These are phyloP conservation scores for Columba janthina DNA, from an alignment of 2,113 vertebrate species.

Conservation along the genomic window DNA sequence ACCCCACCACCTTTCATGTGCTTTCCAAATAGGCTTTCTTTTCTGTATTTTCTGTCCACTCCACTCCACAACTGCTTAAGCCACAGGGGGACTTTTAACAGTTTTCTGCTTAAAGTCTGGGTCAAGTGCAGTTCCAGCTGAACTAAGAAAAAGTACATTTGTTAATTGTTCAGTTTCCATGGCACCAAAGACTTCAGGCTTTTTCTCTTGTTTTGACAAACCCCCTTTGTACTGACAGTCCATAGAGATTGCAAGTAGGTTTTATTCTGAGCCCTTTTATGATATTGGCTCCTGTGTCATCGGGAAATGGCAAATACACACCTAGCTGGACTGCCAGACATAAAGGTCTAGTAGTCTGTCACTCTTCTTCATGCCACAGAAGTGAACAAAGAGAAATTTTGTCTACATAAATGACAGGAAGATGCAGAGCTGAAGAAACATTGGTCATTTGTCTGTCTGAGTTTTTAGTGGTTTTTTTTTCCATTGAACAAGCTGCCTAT, in stretches of 20 bases:
- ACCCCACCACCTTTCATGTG: not conserved
- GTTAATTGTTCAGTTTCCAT: conserved; percentile 37
- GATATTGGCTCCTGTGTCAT: not conserved
- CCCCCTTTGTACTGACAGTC: not conserved
- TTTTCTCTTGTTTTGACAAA: conserved; percentile 25
- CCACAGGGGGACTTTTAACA: not conserved
- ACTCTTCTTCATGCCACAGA: not conserved
- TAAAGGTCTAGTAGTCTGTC: not conserved
- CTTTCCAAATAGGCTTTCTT: not conserved
- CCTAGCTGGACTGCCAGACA: not conserved
- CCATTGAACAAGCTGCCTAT: not conserved
- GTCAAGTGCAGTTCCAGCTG: not conserved
- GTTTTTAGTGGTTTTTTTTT: not conserved
- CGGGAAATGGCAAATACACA: not conserved
- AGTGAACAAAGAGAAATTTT: not conserved
- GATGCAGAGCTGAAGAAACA: not conserved
- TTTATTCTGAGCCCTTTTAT: conserved; percentile 30
- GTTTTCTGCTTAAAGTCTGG: not conserved
- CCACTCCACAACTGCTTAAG: not conserved
- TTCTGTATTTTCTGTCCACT: not conserved
- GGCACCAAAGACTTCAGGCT: conserved; percentile 13
- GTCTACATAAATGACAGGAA: not conserved
- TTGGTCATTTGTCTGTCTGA: not conserved
- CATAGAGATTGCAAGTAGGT: not conserved
- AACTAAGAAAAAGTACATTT: not conserved